A percentile compares a stretch with the other conserved stretches of the same genome.
These are phyloP conservation scores for Choloepus hoffmanni DNA, from an alignment of 2,113 vertebrate species.

Conservation along the genomic window DNA sequence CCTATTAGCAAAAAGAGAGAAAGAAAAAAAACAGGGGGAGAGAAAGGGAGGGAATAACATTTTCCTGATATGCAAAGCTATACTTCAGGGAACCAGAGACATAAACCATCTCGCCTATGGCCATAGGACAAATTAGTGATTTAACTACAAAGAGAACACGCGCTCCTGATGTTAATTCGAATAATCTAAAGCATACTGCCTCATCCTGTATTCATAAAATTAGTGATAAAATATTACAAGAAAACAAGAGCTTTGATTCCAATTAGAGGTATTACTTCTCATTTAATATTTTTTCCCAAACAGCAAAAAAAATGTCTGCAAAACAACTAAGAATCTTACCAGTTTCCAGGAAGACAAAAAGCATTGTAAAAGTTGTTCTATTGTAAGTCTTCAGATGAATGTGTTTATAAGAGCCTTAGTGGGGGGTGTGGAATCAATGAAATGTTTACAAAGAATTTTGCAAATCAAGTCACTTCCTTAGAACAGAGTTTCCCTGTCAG, in stretches of 20 bases:
- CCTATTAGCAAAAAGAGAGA: background rate
- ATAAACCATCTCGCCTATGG: background rate
- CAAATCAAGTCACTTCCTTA: constrained; percentile 78
- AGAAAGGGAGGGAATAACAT: background rate
- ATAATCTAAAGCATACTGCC: background rate
- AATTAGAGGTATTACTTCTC: background rate
- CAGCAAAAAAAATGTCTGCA: background rate
- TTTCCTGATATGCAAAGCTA: background rate
- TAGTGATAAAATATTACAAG: background rate
- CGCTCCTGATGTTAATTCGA: background rate
- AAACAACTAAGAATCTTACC: background rate
- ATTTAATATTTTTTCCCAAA: constrained; percentile 28
- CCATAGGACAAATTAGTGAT: background rate
- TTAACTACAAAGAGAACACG: background rate
- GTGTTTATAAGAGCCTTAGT: constrained; percentile 61
- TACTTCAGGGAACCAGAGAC: background rate
- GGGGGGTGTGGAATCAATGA: constrained; percentile 77
- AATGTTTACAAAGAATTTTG: constrained; percentile 83
- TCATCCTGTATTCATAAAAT: background rate
- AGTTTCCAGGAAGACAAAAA: constrained; percentile 15
- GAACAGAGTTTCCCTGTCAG: constrained; percentile 74
- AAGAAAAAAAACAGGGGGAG: background rate
- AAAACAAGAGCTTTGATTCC: background rate
- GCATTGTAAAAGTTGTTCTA: background rate
- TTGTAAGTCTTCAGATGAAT: constrained; percentile 27